Percentiles rank a stretch among this genome's conserved stretches.
Conservation (phyloP, 2,797 vertebrate genomes). For the Limnodromus scolopaceus region DNA sequence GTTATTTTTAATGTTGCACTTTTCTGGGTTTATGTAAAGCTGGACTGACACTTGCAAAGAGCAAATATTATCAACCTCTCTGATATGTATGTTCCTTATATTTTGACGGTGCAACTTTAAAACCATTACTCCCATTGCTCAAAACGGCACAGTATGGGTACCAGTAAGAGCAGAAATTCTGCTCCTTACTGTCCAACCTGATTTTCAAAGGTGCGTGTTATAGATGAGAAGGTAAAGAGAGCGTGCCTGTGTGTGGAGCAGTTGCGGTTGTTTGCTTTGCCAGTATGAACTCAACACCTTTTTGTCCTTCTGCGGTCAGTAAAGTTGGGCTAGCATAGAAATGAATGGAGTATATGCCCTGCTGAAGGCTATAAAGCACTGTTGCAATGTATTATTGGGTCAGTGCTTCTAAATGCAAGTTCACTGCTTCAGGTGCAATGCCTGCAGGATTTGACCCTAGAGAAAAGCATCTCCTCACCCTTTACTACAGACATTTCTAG, state of each 20-base stretch:
- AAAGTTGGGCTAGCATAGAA: neutral
- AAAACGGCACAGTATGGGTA: conserved; percentile 81
- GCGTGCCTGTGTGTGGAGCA: neutral
- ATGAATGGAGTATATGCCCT: neutral
- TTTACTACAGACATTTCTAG: conserved; percentile 13
- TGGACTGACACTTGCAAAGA: conserved; percentile 82
- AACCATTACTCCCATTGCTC: conserved; percentile 82
- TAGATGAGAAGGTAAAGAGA: neutral
- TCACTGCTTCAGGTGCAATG: neutral
- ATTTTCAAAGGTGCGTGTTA: neutral
- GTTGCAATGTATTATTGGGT: neutral
- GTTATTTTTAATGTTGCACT: neutral
- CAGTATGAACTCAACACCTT: neutral
- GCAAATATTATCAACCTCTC: conserved; percentile 84
- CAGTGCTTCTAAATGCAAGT: neutral
- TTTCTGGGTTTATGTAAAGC: conserved; percentile 78
- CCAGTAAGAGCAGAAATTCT: neutral
- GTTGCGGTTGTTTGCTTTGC: neutral
- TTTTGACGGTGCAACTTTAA: conserved; percentile 84
- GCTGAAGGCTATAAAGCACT: neutral
- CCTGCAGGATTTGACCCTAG: neutral
- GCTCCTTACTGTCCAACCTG: neutral
- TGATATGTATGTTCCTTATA: conserved; percentile 81
- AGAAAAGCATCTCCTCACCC: neutral
- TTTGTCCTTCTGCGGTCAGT: neutral